These are phyloP conservation scores for Ciconia maguari DNA, from an alignment of 2,113 vertebrate species.

Conservation along the genomic window DNA sequence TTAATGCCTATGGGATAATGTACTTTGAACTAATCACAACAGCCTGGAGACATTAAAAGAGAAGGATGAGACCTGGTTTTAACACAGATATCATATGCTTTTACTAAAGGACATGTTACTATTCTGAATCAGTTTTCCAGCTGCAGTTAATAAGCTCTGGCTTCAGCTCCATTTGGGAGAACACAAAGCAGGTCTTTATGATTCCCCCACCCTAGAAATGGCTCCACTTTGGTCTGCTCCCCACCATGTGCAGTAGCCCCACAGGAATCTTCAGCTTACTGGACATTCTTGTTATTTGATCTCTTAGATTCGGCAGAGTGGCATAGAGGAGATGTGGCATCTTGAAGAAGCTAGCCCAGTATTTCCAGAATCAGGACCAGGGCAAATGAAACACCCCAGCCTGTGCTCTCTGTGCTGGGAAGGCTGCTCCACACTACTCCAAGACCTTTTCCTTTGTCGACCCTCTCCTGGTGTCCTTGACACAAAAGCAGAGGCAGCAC, in stretches of 20 bases:
- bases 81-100: not conserved
- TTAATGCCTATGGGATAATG: not conserved
- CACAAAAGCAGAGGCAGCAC: not conserved
- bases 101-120: not conserved
- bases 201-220: not conserved
- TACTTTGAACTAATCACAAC: not conserved
- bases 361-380: not conserved
- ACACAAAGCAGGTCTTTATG: not conserved
- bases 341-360: not conserved
- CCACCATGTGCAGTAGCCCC: not conserved
- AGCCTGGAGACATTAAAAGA: not conserved
- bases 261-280: not conserved
- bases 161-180: not conserved
- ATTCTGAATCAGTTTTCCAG: conserved; percentile 6
- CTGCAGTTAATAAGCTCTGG: not conserved
- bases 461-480: not conserved
- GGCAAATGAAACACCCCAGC: not conserved
- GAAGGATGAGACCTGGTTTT: not conserved
- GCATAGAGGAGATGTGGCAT: not conserved
- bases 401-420: not conserved
- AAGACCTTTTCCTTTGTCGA: not conserved
- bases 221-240: not conserved
- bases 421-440: not conserved
- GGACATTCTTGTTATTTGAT: not conserved
- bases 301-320: not conserved